These are phyloP conservation scores for Acrocyrtus sp. DNA, from an alignment of 2,888 invertebrate species.

Conservation along the genomic window DNA sequence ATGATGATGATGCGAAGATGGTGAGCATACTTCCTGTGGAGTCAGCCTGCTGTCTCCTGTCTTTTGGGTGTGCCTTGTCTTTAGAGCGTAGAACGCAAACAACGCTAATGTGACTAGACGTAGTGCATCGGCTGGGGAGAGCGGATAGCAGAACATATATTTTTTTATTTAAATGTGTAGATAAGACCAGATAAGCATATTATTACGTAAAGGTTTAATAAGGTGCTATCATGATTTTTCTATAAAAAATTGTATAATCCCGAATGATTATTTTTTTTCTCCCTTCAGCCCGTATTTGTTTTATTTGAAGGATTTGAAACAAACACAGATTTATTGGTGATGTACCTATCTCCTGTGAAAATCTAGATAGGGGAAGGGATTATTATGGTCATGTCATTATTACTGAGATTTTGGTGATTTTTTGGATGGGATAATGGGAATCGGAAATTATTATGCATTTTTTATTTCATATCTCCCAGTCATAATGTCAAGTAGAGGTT, in stretches of 20 bases:
- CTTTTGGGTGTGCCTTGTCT: constrained; percentile 50
- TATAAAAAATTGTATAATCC: neutral
- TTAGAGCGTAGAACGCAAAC: constrained; percentile 12
- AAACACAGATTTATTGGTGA: neutral
- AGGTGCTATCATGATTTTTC: constrained; percentile 26
- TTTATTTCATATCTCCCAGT: neutral
- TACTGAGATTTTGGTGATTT: no score
- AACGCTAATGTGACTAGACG: constrained; percentile 36
- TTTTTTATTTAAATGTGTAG: neutral
- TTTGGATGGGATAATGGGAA: neutral
- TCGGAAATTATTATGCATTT: neutral
- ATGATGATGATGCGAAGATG: constrained; percentile 16
- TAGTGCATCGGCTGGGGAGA: neutral
- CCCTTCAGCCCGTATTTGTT: constrained; percentile 53
- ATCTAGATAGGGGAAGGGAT: neutral
- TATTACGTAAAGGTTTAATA: neutral
- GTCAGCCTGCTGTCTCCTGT: constrained; percentile 53
- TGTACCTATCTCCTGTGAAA: neutral
- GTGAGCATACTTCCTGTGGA: constrained; percentile 35
- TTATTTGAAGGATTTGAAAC: constrained; percentile 9
- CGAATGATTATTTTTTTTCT: no score
- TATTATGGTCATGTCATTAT: neutral
- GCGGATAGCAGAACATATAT: neutral
- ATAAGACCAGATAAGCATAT: constrained; percentile 4
- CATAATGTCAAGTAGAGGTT: neutral